These are phyloP conservation scores for Nasonovia ribisnigri DNA, from an alignment of 2,888 invertebrate species.

Conservation along the genomic window DNA sequence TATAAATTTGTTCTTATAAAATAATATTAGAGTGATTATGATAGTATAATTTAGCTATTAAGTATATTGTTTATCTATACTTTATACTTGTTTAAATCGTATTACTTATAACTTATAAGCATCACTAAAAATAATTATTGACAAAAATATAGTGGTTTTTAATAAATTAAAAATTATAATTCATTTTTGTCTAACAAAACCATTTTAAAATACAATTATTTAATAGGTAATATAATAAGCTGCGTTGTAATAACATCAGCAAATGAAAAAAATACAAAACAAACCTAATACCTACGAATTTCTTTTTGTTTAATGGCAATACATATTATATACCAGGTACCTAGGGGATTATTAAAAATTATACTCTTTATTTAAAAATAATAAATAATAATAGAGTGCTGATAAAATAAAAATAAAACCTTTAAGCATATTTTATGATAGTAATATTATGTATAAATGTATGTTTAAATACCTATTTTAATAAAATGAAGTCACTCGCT, in stretches of 20 bases:
- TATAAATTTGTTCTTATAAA: neutral
- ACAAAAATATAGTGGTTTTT: neutral
- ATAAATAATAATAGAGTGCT: neutral
- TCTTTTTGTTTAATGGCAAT: neutral
- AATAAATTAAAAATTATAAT: neutral
- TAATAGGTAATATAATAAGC: neutral
- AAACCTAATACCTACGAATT: neutral
- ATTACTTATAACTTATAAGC: neutral
- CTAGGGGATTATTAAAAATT: constrained; percentile 8
- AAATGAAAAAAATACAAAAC: neutral
- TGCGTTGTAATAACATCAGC: neutral
- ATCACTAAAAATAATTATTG: neutral
- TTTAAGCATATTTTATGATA: neutral
- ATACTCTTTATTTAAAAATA: neutral
- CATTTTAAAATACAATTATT: neutral
- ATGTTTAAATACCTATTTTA: neutral
- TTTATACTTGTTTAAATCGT: neutral
- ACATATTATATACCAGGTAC: neutral
- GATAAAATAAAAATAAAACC: neutral
- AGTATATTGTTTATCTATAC: neutral
- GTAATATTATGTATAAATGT: neutral
- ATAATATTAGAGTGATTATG: neutral
- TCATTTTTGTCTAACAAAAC: neutral
- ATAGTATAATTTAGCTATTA: neutral
- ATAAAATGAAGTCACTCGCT: neutral